phyloP scores from a whole-genome alignment of 2,113 vertebrate genomes.

The Entelurus aequoreus region DNA sequence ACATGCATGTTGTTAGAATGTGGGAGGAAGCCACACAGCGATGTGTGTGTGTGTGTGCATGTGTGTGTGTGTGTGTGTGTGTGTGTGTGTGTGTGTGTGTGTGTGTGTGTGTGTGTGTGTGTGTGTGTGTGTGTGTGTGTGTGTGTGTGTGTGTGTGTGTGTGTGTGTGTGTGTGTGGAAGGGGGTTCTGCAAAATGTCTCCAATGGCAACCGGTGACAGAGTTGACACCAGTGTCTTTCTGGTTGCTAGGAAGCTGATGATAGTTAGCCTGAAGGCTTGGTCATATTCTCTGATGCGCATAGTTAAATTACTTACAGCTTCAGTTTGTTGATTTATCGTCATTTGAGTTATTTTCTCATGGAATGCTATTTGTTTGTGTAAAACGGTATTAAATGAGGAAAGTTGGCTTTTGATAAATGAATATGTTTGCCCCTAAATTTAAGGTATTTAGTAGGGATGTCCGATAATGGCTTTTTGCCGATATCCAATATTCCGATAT shows the following conservation, averaged over 20 bases:
- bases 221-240: slow-evolving; percentile 20
- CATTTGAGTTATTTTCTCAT: background rate
- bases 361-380: background rate
- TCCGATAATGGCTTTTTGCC: too few species aligned
- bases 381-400: too few species aligned
- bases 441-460: too few species aligned
- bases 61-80: slow-evolving; percentile 7
- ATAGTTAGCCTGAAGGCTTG: slow-evolving; percentile 36
- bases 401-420: too few species aligned
- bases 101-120: slow-evolving; percentile 7
- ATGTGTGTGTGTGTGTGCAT: slow-evolving; percentile 3
- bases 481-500: too few species aligned
- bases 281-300: slow-evolving; percentile 1
- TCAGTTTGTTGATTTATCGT: background rate
- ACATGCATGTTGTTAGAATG: too few species aligned
- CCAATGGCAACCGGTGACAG: slow-evolving; percentile 23
- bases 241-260: slow-evolving; percentile 48
- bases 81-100: slow-evolving; percentile 5
- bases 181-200: slow-evolving; percentile 19
- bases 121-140: background rate
- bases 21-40: too few species aligned
- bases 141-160: background rate
- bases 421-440: too few species aligned
- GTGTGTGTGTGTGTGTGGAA: background rate
- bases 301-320: background rate